phyloP scores from a whole-genome alignment of 2,113 vertebrate genomes.

The Echinops telfairi region DNA sequence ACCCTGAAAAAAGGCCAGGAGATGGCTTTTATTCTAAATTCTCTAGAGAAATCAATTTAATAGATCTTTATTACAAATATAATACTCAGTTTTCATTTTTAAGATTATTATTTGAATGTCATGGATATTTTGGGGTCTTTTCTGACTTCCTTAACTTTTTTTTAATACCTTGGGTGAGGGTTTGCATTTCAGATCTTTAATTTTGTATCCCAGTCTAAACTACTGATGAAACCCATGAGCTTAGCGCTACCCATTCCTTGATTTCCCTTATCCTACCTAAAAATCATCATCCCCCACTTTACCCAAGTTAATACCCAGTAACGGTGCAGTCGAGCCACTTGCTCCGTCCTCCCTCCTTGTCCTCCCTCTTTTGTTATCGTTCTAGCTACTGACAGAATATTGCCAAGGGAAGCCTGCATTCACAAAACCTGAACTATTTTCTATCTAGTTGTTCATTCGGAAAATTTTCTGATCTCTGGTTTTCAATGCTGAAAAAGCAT shows the following conservation, averaged over 20 bases:
- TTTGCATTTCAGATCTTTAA: too few relatives aligned
- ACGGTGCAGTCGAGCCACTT: too few relatives aligned
- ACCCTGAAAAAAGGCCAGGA: neutral
- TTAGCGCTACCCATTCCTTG: too few relatives aligned
- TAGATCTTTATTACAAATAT: neutral
- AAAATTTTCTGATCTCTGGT: neutral
- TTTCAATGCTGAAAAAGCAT: slow-evolving; percentile 36
- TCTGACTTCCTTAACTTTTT: too few relatives aligned
- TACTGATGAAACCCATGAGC: too few relatives aligned
- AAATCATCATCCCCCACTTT: too few relatives aligned
- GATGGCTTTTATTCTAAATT: neutral
- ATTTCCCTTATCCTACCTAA: too few relatives aligned
- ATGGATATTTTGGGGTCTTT: neutral
- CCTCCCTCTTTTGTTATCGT: too few relatives aligned
- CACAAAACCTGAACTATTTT: neutral
- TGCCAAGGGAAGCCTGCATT: neutral
- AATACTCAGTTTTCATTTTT: neutral
- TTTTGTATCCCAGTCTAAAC: too few relatives aligned
- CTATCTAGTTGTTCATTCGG: neutral
- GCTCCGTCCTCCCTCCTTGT: too few relatives aligned
- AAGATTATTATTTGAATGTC: neutral
- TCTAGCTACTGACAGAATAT: neutral
- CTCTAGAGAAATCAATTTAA: neutral
- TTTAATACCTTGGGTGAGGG: too few relatives aligned
- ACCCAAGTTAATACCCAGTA: too few relatives aligned